Evolutionary conservation across 2,113 vertebrate species (phyloP).

Genomic region (Etia nguti): DNA sequence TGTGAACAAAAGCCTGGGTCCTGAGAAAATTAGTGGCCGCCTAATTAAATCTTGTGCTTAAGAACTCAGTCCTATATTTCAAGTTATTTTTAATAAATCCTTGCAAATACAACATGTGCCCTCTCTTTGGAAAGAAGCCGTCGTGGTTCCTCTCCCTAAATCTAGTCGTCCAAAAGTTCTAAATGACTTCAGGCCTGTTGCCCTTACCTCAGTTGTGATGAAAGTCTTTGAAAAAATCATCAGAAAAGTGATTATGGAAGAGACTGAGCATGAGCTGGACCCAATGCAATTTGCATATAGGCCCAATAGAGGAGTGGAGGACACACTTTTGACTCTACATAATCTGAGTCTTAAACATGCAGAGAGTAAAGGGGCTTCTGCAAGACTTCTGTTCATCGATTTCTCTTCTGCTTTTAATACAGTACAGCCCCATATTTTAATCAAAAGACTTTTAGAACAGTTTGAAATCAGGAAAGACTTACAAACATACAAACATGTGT

Average conservation of each 20-base stretch:
- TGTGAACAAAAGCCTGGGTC: not conserved
- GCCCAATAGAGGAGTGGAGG: not conserved
- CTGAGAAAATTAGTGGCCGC: accelerated
- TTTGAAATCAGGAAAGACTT: not conserved
- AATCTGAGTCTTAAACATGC: not conserved
- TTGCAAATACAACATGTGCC: not conserved
- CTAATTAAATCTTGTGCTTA: not conserved
- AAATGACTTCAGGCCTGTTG: not conserved
- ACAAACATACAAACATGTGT: not conserved
- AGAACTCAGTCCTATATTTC: not conserved
- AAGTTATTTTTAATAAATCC: not conserved
- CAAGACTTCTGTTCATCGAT: not conserved
- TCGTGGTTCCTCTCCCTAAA: not conserved
- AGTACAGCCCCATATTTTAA: not conserved
- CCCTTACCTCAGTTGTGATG: not conserved
- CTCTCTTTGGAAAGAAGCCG: not conserved
- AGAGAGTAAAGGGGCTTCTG: not conserved
- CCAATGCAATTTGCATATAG: not conserved
- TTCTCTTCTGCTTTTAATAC: not conserved
- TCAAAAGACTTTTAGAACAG: not conserved
- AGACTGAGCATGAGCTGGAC: not conserved
- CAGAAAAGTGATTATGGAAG: not conserved
- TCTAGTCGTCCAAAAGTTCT: not conserved
- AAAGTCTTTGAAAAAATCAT: not conserved
- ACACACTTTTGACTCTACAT: not conserved